Conservation (phyloP, 2,113 vertebrate species). For the Toxostoma redivivum region DNA sequence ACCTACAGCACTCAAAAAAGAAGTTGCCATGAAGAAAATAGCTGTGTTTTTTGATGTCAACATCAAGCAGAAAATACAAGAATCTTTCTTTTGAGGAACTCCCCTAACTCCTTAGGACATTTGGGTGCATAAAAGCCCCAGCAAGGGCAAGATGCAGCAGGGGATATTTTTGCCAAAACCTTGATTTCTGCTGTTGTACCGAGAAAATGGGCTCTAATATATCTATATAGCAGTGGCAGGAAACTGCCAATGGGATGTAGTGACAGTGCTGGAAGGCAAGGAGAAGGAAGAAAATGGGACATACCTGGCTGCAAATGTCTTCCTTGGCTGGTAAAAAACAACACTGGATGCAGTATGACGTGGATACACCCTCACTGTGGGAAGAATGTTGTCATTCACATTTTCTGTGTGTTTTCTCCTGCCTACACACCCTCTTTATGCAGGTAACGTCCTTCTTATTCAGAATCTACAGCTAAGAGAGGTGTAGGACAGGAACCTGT, state of each 20-base stretch:
- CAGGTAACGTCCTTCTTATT: neutral
- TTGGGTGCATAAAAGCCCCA: neutral
- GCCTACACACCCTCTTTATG: neutral
- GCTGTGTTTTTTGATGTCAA: neutral
- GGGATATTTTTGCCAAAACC: neutral
- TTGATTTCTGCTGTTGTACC: neutral
- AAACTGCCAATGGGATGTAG: neutral
- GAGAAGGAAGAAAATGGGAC: neutral
- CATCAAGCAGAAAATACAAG: neutral
- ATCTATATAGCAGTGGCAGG: neutral
- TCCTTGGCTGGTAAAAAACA: neutral
- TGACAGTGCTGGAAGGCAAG: neutral
- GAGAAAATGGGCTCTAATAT: neutral
- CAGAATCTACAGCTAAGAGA: neutral
- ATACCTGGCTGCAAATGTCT: neutral
- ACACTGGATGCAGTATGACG: rapidly evolving
- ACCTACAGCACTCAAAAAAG: neutral
- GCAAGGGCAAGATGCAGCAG: neutral
- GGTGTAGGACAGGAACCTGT: neutral
- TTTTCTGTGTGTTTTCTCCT: neutral
- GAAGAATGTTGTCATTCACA: neutral
- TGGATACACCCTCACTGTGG: neutral
- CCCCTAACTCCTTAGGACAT: neutral
- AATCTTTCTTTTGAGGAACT: neutral
- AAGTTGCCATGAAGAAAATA: neutral